Base-by-base conservation (phyloP, 2,888 invertebrate genomes). In the Dioctria linearis region DNA sequence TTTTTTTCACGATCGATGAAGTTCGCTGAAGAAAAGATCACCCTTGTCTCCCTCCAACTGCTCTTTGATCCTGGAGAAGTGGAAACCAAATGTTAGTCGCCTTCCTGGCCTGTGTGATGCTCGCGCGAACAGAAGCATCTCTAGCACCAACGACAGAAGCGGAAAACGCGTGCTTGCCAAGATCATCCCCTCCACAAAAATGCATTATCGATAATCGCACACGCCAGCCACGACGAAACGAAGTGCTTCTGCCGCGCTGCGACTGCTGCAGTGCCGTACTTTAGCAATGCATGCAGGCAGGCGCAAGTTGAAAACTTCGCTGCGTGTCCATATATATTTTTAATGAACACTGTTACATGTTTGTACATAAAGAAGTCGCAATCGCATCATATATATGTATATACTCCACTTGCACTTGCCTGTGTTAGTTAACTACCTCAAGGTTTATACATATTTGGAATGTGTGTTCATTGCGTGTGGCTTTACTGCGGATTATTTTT, bases 391-490 rank as follows among this genome's bases (percentile, higher is more conserved):
- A 25, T 25, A 25, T 25, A 25, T 25, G 5, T 71, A 49, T 76
- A 9, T 76, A 63, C 76, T 4, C n/a, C 37, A 13, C 5, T 25
- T 3, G 8, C n/a, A 11, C 25, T 5, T 11, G 46, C 8, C 3
- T 46, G 76, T 76, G 6, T 13, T 39, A 49, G 76, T 63, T 37
- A 37, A 37, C 61, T 25, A 51, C 59, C 61, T 39, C 61, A 43
- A 46, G 51, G 75, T 61, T 73, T 37, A 57, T 43, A 37, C 9
- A 25, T 25, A n/a, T n/a, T n/a, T 25, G 25, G 25, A 25, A 25
- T 13, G 25, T 59, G 73, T 73, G 51, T 13, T 51, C 37, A 54
- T 49, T 76, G 76, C 76, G 76, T 76, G 76, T 76, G 76, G 76
- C 76, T 76, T 63, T 61, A 63, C 76, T 76, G 63, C 63, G 46